phyloP scores from a whole-genome alignment of 2,797 vertebrate genomes.

The Chelmon rostratus region DNA sequence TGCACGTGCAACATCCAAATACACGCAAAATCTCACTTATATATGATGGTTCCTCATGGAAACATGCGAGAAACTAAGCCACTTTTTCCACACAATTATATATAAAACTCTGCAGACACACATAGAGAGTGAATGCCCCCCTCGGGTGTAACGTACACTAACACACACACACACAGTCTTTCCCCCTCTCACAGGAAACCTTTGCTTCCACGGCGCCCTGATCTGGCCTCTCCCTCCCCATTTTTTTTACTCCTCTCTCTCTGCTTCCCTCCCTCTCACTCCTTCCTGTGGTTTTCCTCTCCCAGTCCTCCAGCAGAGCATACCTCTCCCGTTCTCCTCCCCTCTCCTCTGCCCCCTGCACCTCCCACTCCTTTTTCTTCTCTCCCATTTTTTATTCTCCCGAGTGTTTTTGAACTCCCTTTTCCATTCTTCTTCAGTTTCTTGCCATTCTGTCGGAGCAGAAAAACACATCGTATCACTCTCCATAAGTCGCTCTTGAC shows the following conservation, averaged over 20 bases:
- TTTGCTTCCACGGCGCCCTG: conserved; percentile 73
- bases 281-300: conserved; percentile 78
- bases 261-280: conserved; percentile 60
- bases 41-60: neutral
- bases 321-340: conserved; percentile 74
- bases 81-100: neutral
- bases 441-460: neutral
- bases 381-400: conserved; percentile 46
- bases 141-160: conserved; percentile 8
- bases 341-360: conserved; percentile 35
- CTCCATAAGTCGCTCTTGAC: neutral
- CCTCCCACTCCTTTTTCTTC: conserved; percentile 66
- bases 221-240: conserved; percentile 74
- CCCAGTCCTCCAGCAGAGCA: conserved; percentile 78
- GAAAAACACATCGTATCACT: neutral
- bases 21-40: neutral
- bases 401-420: conserved; percentile 40
- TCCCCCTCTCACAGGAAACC: conserved; percentile 76
- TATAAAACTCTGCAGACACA: conserved; percentile 11
- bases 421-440: conserved; percentile 34
- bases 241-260: conserved; percentile 38
- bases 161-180: conserved; percentile 38
- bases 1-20: neutral
- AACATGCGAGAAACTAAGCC: neutral
- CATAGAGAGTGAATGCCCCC: neutral